These are phyloP conservation scores for Aphodius granarius DNA, from an alignment of 2,888 invertebrate genomes.

Conservation along the genomic window DNA sequence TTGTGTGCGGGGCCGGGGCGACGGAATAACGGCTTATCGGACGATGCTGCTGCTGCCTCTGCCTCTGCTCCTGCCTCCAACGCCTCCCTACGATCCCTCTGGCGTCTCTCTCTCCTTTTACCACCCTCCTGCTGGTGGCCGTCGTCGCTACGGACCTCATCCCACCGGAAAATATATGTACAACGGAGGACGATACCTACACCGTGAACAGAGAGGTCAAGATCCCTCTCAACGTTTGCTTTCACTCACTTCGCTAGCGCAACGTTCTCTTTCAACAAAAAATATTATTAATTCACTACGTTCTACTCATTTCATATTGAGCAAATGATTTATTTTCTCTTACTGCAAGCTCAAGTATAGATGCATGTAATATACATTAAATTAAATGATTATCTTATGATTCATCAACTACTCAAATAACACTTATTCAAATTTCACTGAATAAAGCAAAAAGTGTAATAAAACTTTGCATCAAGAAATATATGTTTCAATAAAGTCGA, in stretches of 20 bases:
- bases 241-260: background rate
- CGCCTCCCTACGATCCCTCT: slow-evolving; percentile 12
- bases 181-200: background rate
- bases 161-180: background rate
- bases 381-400: background rate
- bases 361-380: too few species aligned
- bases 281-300: too few species aligned
- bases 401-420: too few species aligned
- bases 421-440: too few species aligned
- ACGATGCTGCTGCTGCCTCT: slow-evolving; percentile 40
- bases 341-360: too few species aligned
- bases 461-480: too few species aligned
- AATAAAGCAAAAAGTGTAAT: too few species aligned
- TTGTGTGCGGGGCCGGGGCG: slow-evolving; percentile 47
- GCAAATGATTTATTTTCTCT: too few species aligned
- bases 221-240: background rate
- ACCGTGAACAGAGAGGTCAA: background rate
- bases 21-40: slow-evolving; percentile 57
- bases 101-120: background rate
- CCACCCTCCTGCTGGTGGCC: background rate
- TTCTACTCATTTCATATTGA: too few species aligned
- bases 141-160: background rate
- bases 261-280: too few species aligned
- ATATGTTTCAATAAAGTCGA: too few species aligned
- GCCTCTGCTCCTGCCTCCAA: slow-evolving; percentile 14